Conservation (phyloP, 2,797 vertebrate genomes). For the Morelia viridis region DNA sequence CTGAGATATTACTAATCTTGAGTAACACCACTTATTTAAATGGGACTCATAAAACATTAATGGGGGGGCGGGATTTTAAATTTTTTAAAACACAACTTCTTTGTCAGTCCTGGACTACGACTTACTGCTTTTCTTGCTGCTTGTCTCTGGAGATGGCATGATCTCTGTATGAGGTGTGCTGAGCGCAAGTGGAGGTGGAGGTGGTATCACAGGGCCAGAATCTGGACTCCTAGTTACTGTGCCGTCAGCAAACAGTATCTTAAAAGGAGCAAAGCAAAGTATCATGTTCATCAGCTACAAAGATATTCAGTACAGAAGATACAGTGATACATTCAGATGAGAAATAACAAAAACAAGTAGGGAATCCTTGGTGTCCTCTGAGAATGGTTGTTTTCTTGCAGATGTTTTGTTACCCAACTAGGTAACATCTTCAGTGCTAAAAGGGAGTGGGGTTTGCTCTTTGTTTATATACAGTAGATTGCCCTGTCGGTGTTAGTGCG, state of each 20-base stretch:
- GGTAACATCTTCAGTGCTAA: too few relatives aligned
- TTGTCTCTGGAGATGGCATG: slow-evolving; percentile 33
- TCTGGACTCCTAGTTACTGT: slow-evolving; percentile 78
- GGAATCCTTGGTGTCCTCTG: too few relatives aligned
- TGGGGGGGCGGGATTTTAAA: not conserved
- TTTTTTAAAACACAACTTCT: not conserved
- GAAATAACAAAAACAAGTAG: not conserved
- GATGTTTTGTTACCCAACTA: too few relatives aligned
- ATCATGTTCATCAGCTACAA: slow-evolving; percentile 10
- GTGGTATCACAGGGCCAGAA: slow-evolving; percentile 76
- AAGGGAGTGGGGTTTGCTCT: too few relatives aligned
- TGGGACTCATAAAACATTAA: not conserved
- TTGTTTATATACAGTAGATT: too few relatives aligned
- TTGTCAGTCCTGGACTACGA: not conserved
- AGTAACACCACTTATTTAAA: too few relatives aligned
- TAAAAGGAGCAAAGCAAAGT: slow-evolving; percentile 24
- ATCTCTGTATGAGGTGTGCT: slow-evolving; percentile 31
- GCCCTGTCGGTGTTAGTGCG: too few relatives aligned
- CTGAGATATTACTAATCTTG: not conserved
- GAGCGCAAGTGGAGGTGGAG: slow-evolving; percentile 16
- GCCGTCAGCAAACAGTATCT: slow-evolving; percentile 91
- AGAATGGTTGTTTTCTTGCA: too few relatives aligned
- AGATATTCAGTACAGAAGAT: not conserved
- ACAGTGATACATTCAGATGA: not conserved
- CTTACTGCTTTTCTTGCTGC: slow-evolving; percentile 69